These are phyloP conservation scores for Actinostola sp. DNA, from an alignment of 92 coral and sea anemone species.

Conservation along the genomic window DNA sequence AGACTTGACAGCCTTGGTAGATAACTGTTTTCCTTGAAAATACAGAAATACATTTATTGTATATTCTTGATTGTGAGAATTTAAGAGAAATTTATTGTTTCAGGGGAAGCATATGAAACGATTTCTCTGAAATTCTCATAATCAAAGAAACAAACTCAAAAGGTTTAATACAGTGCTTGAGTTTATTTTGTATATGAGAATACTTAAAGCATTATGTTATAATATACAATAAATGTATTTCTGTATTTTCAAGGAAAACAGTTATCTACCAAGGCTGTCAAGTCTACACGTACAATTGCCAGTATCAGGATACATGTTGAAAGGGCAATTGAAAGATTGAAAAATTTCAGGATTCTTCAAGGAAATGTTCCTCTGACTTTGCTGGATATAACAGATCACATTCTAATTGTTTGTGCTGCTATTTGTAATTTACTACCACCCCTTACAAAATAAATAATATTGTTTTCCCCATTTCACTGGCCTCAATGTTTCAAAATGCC, in stretches of 20 bases:
- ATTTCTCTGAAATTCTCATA: no score
- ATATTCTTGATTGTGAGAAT: no score
- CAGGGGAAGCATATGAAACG: no score
- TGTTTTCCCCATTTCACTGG: neutral
- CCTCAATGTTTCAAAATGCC: neutral
- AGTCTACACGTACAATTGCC: slow-evolving; percentile 36
- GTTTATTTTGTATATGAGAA: neutral
- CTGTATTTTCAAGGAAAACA: slow-evolving; percentile 30
- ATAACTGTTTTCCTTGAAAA: slow-evolving; percentile 23
- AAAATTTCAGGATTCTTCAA: slow-evolving; percentile 36
- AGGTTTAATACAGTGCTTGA: neutral
- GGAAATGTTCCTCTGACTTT: slow-evolving; percentile 23
- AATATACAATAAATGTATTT: neutral
- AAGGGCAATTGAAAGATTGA: slow-evolving; percentile 32
- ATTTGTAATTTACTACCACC: slow-evolving; percentile 47
- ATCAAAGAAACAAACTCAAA: no score
- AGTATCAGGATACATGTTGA: slow-evolving; percentile 47
- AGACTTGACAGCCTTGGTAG: no score
- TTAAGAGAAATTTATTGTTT: no score
- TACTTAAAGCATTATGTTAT: neutral
- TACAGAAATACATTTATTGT: neutral
- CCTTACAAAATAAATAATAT: slow-evolving; percentile 11
- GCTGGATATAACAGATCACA: slow-evolving; percentile 11
- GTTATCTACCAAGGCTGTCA: slow-evolving; percentile 32
- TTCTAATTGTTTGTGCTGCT: slow-evolving; percentile 31